A percentile compares a stretch with the other conserved stretches of the same genome.
phyloP scores from a whole-genome alignment of 2,797 vertebrate species.

The Pangasius macronema region DNA sequence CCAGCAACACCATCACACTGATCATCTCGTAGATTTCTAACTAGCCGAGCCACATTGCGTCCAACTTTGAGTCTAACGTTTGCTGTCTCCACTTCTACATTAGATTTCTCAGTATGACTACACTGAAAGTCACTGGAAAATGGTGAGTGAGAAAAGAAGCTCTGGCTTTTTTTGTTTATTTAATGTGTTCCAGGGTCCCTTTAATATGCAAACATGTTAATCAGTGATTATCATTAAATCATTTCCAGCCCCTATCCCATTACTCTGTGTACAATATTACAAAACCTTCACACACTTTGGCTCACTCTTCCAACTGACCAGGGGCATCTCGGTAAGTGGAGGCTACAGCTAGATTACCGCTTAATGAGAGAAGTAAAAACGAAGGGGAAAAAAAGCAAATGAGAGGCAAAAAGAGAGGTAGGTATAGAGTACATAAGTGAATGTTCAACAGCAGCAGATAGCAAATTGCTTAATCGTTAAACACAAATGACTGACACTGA shows the following conservation, averaged over 20 bases:
- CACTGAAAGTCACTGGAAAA: background rate
- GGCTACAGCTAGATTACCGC: background rate
- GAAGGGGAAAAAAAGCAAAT: background rate
- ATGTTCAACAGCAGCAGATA: background rate
- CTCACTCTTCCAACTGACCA: background rate
- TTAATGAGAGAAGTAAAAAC: background rate
- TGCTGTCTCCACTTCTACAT: background rate
- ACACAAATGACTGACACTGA: background rate
- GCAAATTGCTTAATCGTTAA: constrained; percentile 3
- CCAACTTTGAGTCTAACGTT: background rate
- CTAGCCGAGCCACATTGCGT: background rate
- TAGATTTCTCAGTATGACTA: background rate
- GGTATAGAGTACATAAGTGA: background rate
- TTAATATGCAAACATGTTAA: background rate
- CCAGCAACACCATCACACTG: background rate
- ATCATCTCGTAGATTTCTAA: background rate
- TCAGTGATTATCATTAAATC: background rate
- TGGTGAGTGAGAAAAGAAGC: background rate
- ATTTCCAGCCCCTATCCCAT: background rate
- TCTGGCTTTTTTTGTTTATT: background rate
- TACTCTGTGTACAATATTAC: background rate
- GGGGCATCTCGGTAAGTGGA: background rate
- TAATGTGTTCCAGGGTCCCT: background rate
- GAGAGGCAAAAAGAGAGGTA: background rate
- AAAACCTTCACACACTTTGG: background rate